Evolutionary conservation across 2,888 invertebrate genomes (phyloP).

Genomic region (Agrotis puta): DNA sequence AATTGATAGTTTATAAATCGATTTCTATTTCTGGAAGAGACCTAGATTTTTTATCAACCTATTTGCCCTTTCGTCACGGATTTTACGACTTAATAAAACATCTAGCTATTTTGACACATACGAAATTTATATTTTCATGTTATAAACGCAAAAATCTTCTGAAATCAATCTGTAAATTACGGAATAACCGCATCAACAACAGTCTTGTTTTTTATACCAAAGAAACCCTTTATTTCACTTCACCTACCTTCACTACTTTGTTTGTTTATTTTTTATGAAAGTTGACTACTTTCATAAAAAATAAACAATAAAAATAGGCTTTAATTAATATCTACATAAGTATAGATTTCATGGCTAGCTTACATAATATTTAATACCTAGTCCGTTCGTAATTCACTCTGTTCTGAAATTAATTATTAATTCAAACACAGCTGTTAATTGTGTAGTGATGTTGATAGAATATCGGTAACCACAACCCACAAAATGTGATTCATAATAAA

Average conservation of each 20-base stretch:
- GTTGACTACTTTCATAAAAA: too few relatives aligned
- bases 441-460: slow-evolving; percentile 19
- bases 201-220: too few relatives aligned
- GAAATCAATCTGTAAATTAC: too few relatives aligned
- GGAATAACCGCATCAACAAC: too few relatives aligned
- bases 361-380: background rate
- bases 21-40: slow-evolving; percentile 7
- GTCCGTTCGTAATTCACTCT: slow-evolving; percentile 12
- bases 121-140: background rate
- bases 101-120: too few relatives aligned
- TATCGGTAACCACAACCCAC: slow-evolving; percentile 12
- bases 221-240: too few relatives aligned
- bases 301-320: background rate
- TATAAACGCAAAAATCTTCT: background rate
- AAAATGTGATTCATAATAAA: background rate
- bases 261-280: too few relatives aligned
- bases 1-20: slow-evolving; percentile 32
- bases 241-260: too few relatives aligned
- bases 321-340: background rate
- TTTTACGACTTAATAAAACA: background rate
- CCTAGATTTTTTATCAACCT: background rate
- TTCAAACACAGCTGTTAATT: slow-evolving; percentile 16
- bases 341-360: background rate
- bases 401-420: slow-evolving; percentile 10
- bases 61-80: background rate